Base-by-base conservation (phyloP, 35 echinoderm and acorn worm species). In the Ophiothrix spiculata region DNA sequence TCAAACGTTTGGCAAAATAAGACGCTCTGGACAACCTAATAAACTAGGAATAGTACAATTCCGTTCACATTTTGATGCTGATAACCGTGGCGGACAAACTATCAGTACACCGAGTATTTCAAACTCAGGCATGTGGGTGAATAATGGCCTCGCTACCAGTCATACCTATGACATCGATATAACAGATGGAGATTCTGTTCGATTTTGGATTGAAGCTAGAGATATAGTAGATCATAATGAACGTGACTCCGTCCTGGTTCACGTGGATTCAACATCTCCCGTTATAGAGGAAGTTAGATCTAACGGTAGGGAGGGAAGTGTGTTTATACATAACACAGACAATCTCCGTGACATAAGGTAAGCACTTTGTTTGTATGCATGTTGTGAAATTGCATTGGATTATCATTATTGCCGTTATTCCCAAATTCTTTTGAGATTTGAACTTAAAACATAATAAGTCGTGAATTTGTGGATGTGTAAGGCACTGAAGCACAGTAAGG, bases 131-230 rank as follows among this genome's bases (percentile, higher is more conserved):
- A 8, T 35, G 31, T 85, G 83, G 83, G 75, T 37, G 35, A 73
- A 75, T 85, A 37, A 69, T 63, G 83, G 28, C 17, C 37, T 37
- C 23, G n/a, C 31, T 37, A 85, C 83, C 35, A 37, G 16, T 4
- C 56, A 45, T 35, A 69, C 83, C 16, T 85, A 85, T 64, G 63
- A 74, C 56, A 31, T 85, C 36, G 37, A 28, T 37, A 33, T 56
- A 37, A 36, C 75, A 29, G 86, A 88, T 29, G 86, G 86, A 1
- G 86, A 88, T 88, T 88, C 76, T 31, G 49, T 87, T 42, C 38
- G 74, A 14, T 42, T 87, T 39, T 87, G 85, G 85, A 42, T 87
- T 19, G 33, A 80, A 54, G 75, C 76, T 16, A 6, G 40, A 33
- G 86, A 88, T 41, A 32, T 88, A n/a, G 76, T 77, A 33, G 36